Evolutionary conservation across 2,797 vertebrate genomes (phyloP).

Genomic region (Sphenopsis melanotis): DNA sequence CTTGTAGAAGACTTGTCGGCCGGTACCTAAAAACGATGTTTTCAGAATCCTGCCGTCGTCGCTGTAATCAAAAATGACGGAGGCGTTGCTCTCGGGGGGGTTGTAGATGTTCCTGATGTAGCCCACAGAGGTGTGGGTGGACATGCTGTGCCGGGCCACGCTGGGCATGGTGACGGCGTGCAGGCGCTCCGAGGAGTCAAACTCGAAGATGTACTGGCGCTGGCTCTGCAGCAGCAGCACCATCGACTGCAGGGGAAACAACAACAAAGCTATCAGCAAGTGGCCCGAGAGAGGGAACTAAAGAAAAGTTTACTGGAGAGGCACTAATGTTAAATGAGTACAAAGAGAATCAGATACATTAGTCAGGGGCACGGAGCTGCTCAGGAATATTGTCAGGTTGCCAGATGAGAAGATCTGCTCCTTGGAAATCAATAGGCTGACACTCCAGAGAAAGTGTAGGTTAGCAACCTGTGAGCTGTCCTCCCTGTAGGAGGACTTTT

Average conservation of each 20-base stretch:
- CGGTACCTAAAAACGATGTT: conserved; percentile 89
- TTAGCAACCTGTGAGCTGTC: background rate
- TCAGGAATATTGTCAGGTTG: background rate
- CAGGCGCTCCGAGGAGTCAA: conserved; percentile 89
- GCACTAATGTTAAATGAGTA: background rate
- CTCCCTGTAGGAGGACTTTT: background rate
- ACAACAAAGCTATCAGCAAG: background rate
- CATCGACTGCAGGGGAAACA: conserved; percentile 84
- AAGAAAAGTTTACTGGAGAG: background rate
- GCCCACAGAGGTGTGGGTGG: conserved; percentile 93
- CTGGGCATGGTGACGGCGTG: conserved; percentile 98
- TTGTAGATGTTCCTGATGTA: conserved; percentile 98
- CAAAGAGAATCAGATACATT: background rate
- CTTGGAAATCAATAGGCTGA: background rate
- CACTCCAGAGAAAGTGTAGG: background rate
- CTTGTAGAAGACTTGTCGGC: conserved; percentile 95
- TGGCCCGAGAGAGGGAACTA: background rate
- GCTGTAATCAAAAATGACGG: conserved; percentile 94
- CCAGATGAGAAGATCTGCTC: background rate
- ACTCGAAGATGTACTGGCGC: conserved; percentile 97
- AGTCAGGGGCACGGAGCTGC: background rate
- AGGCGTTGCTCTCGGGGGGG: conserved; percentile 96
- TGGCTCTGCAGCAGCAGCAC: conserved; percentile 97
- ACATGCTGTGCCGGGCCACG: conserved; percentile 97
- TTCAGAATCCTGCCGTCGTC: conserved; percentile 93